Evolutionary conservation across 2,888 invertebrate genomes (phyloP), one percentile per base, ranked within the genome.

Genomic region (Parnassius orleans): DNA sequence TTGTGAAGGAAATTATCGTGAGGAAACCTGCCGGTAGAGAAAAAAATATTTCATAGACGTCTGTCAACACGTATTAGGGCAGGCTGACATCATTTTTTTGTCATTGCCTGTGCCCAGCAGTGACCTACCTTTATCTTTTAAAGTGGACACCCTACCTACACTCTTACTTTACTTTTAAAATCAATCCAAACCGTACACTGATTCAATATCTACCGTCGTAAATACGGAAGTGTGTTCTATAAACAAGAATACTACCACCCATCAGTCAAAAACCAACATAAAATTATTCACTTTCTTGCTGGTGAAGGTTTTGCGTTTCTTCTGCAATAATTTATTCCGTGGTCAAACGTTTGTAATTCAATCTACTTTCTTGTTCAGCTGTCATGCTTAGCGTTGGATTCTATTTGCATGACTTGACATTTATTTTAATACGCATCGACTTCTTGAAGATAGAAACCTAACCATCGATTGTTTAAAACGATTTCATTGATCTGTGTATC

Each of bases 331-430:
- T 63, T 63, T 46, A 63, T 63, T 63, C 63, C 54, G 63, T 52
- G 59, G 63, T 63, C 54, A 51, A 55, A 52, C 56, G 57, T 59
- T 59, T 43, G 63, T 63, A 63, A 63, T 63, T 46, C 42, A 24
- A 63, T 59, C 33, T 14, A 42, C 54, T 59, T 63, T 63, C 59
- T 51, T 55, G 52, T 51, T 59, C 55, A 59, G 55, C 55, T 63
- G 58, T 59, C 63, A 51, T 41, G 55, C 51, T 55, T 19, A 46
- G 47, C 54, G 52, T 47, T 59, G 63, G 41, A n/a, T 55, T 12
- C 44, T 52, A 63, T 63, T 63, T 59, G 59, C 63, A 59, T 63
- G 19, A 63, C 55, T 59, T 59, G 63, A 55, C 63, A 59, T 59
- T 59, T n/a, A 50, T 51, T 47, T 58, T 63, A 57, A 62, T 58